Conservation (phyloP, 2,797 vertebrate species). For the Trematomus bernacchii region DNA sequence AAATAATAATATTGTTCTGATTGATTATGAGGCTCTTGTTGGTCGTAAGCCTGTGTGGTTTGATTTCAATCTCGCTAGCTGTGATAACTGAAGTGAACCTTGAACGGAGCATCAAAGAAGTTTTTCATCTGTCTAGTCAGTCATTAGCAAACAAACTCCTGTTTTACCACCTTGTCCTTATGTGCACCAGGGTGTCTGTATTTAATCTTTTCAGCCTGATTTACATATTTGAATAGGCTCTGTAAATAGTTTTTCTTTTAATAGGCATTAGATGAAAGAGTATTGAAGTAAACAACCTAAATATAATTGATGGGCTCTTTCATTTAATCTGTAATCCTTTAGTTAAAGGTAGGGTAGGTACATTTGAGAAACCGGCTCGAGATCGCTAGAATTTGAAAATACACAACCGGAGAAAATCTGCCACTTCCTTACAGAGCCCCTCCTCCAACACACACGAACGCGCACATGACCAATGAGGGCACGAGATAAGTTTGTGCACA, state of each 20-base stretch:
- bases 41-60: not conserved
- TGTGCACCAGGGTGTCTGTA: not conserved
- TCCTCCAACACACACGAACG: too few relatives aligned
- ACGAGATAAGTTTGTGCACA: too few relatives aligned
- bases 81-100: slow-evolving; percentile 26
- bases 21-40: not conserved
- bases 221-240: not conserved
- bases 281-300: not conserved
- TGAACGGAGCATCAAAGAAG: slow-evolving; percentile 31
- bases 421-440: too few relatives aligned
- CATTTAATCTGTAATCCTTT: not conserved
- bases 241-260: not conserved
- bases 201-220: not conserved
- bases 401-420: too few relatives aligned
- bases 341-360: too few relatives aligned
- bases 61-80: not conserved
- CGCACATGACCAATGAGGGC: too few relatives aligned
- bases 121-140: slow-evolving; percentile 32
- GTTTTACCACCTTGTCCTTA: slow-evolving; percentile 20
- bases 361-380: too few relatives aligned
- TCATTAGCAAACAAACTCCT: slow-evolving; percentile 21
- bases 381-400: too few relatives aligned
- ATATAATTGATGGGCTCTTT: not conserved
- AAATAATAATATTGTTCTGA: not conserved
- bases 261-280: not conserved